These are phyloP conservation scores for Limnephilus rhombicus DNA, from an alignment of 2,888 invertebrate genomes.

Conservation along the genomic window DNA sequence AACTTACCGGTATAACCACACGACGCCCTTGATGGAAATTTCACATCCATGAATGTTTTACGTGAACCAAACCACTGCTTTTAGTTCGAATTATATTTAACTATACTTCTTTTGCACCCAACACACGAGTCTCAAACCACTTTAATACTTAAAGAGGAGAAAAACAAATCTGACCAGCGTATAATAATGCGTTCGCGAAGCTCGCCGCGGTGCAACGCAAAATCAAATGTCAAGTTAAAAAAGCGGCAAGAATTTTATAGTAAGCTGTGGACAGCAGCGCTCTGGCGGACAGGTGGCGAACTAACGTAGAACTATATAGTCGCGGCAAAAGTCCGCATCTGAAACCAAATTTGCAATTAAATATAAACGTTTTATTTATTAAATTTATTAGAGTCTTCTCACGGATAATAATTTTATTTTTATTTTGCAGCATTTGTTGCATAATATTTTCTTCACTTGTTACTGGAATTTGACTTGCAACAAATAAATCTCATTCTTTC, in stretches of 20 bases:
- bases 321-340: not conserved
- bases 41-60: not conserved
- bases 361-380: too few relatives aligned
- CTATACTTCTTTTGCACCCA: not conserved
- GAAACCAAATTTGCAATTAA: not conserved
- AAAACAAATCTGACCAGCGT: not conserved
- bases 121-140: not conserved
- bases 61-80: not conserved
- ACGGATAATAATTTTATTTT: not conserved
- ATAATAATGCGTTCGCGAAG: constrained; percentile 9
- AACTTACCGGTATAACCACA: not conserved
- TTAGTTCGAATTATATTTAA: not conserved
- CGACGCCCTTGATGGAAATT: not conserved
- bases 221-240: constrained; percentile 59
- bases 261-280: constrained; percentile 46
- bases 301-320: not conserved
- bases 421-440: not conserved
- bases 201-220: constrained; percentile 48
- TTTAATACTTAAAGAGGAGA: not conserved
- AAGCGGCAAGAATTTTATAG: constrained; percentile 59
- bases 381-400: not conserved
- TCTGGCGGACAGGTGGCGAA: constrained; percentile 40
- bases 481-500: too few relatives aligned
- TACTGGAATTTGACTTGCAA: too few relatives aligned
- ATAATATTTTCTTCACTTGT: too few relatives aligned